Evolutionary conservation across 2,113 vertebrate species (phyloP), one percentile per base, ranked within the genome.

Genomic region (Recurvirostra avosetta): DNA sequence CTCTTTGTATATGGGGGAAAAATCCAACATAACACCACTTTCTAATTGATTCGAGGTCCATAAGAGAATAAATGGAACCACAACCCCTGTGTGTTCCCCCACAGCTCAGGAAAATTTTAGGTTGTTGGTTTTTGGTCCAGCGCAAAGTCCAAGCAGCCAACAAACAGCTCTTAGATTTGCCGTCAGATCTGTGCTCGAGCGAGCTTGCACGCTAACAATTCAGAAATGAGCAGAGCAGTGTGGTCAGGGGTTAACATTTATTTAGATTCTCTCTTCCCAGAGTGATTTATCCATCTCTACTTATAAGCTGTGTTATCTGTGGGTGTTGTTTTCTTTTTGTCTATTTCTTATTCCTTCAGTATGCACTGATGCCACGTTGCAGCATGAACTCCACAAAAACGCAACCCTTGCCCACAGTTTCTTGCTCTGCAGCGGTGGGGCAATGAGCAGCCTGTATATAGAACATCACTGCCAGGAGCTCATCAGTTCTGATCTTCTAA

Each of bases 401-500:
- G 22, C 61, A 34, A 32, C 32, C 17, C 41, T 40, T 78, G 71
- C 59, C 94, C 89, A 38, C 16, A 65, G 86, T 43, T 88, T 70
- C 93, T 86, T 68, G 49, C 67, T 91, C 90, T 43, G 63, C 23
- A 92, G 74, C 47, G 34, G 14, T 5, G 59, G 67, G 5, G 1
- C 70, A 89, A 77, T 8, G 23, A 96, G 58, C 9, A 12, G 76
- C 30, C 67, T 6, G 1, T 34, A 32, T 4, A 89, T 5, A 91
- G 34, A 61, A 14, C 74, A 62, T 34, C 55, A 43, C 70, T 83
- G 58, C 94, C 94, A 86, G 18, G 8, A 97, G 53, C 89, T 82
- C 83, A 81, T 77, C 79, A 90, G 58, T 86, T 91, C 94, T 92
- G 58, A 78, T 83, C 93, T 96, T 91, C 74, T 91, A 94, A 95